A percentile compares a stretch with the other conserved stretches of the same genome.
Conservation (phyloP, 2,888 invertebrate species). For the Hypena proboscidalis region DNA sequence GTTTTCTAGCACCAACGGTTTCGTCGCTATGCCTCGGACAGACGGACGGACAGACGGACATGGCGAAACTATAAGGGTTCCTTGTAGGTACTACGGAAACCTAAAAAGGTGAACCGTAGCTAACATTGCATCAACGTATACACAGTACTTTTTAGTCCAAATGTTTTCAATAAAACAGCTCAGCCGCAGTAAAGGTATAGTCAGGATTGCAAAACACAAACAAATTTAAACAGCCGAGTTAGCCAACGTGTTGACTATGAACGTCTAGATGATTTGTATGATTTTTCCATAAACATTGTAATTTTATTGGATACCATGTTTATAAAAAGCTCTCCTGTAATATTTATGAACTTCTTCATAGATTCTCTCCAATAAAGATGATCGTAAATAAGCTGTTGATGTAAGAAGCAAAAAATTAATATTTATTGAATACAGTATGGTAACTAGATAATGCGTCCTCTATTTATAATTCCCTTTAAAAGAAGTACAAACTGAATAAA, state of each 20-base stretch:
- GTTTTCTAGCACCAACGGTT: too few species aligned
- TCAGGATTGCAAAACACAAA: too few species aligned
- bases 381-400: constrained; percentile 23
- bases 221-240: too few species aligned
- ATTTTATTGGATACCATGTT: background rate
- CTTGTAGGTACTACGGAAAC: too few species aligned
- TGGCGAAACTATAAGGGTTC: too few species aligned
- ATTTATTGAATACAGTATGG: constrained; percentile 36
- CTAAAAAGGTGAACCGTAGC: too few species aligned
- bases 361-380: constrained; percentile 10
- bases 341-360: constrained; percentile 13
- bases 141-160: too few species aligned
- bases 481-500: constrained; percentile 9
- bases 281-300: background rate
- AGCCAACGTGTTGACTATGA: background rate
- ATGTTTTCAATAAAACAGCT: too few species aligned
- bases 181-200: too few species aligned
- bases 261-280: background rate
- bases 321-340: constrained; percentile 5
- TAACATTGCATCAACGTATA: too few species aligned
- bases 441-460: constrained; percentile 21
- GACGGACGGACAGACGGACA: too few species aligned
- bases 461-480: constrained; percentile 21
- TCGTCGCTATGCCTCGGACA: too few species aligned
- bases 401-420: constrained; percentile 26